A percentile compares a stretch with the other conserved stretches of the same genome.
Conservation (phyloP, 2,888 invertebrate genomes). For the Microctonus aethiopoides region DNA sequence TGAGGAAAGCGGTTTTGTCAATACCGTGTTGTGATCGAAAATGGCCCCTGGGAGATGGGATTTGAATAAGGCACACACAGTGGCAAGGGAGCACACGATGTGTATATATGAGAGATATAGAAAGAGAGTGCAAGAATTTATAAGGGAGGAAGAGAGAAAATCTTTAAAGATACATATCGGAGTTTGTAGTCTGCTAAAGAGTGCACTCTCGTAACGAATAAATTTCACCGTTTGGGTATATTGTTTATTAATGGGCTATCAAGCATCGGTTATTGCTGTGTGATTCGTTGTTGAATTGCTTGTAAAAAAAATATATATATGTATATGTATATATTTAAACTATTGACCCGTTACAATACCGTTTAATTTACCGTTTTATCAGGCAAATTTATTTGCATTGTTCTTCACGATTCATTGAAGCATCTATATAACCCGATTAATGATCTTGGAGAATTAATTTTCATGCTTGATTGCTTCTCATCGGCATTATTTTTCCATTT, state of each 20-base stretch:
- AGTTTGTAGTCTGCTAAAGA: slow-evolving; percentile 43
- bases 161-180: neutral
- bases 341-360: slow-evolving; percentile 23
- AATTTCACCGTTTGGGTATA: slow-evolving; percentile 48
- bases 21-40: slow-evolving; percentile 61
- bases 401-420: slow-evolving; percentile 29
- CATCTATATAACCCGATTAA: slow-evolving; percentile 29
- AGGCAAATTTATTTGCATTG: slow-evolving; percentile 22
- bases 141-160: neutral
- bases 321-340: neutral
- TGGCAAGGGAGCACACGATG: slow-evolving; percentile 36
- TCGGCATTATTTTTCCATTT: neutral
- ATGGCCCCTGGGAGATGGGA: slow-evolving; percentile 59
- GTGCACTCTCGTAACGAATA: slow-evolving; percentile 51
- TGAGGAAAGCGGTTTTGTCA: slow-evolving; percentile 58
- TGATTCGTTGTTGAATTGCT: neutral
- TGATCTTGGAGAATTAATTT: slow-evolving; percentile 33
- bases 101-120: slow-evolving; percentile 37
- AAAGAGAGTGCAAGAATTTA: neutral
- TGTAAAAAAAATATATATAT: slow-evolving; percentile 2
- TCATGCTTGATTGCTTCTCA: neutral
- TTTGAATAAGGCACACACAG: slow-evolving; percentile 54
- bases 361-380: slow-evolving; percentile 28
- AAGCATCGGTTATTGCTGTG: slow-evolving; percentile 38
- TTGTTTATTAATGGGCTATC: slow-evolving; percentile 36